Evolutionary conservation across 2,797 vertebrate genomes (phyloP), one percentile per base, ranked within the genome.

Genomic region (Carapus acus): DNA sequence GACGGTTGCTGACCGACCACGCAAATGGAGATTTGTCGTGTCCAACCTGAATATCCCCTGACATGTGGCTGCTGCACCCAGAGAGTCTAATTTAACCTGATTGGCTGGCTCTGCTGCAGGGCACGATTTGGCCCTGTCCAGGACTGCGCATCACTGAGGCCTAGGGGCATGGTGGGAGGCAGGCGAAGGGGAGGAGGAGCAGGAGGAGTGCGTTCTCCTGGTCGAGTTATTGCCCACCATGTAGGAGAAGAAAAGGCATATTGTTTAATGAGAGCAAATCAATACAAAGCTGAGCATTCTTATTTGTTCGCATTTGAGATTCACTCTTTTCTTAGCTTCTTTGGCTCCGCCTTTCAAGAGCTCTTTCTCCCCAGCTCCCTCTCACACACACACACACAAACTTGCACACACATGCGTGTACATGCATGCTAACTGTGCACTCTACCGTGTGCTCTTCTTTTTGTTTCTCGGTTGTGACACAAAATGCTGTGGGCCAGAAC

Each of bases 71-170:
- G 74, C 18, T 52, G 76, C 72, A 54, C 62, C 59, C 54, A 58
- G 55, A 71, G 79, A 85, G 58, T 55, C 76, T 90, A 88, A 90
- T 89, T 85, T 80, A 87, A 86, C 61, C 64, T 87, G 88, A 89
- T 89, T 89, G 85, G 87, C 79, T 69, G 49, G 69, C 75, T 81
- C 78, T 81, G 86, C 89, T 86, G 71, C 79, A 83, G 88, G 89
- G 88, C 85, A 86, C 81, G 83, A 85, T 80, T 88, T 73, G 76
- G 74, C 79, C 80, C 88, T 85, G 85, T 88, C 87, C 83, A 66
- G 73, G 72, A 70, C 58, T 18, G 62, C 84, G 81, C 85, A 87
- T 87, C 73, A 81, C 76, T 71, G 61, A 74, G 78, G 75, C 87
- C 83, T 63, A 58, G 56, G 76, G 78, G 73, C 69, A 71, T 77